phyloP scores from a whole-genome alignment of 1,140 invertebrate species.

The Sitobion miscanthi region DNA sequence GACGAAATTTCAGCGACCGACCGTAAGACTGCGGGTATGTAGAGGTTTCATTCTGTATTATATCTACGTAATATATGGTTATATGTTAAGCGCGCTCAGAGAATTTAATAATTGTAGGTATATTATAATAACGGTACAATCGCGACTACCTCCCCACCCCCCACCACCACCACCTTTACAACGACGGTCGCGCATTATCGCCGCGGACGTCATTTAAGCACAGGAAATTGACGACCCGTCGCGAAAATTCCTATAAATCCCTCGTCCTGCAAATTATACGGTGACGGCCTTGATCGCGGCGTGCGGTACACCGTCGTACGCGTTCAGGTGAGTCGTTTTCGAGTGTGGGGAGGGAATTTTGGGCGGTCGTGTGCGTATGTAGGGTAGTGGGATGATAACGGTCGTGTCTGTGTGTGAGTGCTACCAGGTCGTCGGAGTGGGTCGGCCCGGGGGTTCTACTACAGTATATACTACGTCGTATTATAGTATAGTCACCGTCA shows the following conservation, averaged over 20 bases:
- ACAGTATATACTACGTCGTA: constrained; percentile 2
- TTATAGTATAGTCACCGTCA: neutral
- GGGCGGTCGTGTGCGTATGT: neutral
- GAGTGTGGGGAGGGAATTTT: neutral
- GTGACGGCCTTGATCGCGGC: neutral
- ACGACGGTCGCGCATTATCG: too few relatives aligned
- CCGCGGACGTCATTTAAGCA: neutral
- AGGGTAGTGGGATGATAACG: constrained; percentile 11
- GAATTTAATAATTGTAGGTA: too few relatives aligned
- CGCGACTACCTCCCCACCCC: too few relatives aligned
- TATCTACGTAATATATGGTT: too few relatives aligned
- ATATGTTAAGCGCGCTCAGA: too few relatives aligned
- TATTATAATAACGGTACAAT: neutral
- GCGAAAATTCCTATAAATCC: neutral
- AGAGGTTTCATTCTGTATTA: neutral
- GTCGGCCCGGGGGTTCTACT: neutral
- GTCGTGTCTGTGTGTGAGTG: neutral
- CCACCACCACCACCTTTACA: neutral
- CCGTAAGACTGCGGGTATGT: neutral
- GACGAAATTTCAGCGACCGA: neutral
- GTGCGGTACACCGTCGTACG: neutral
- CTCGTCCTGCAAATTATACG: neutral
- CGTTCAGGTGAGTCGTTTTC: neutral
- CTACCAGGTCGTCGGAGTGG: neutral
- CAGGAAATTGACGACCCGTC: neutral